A percentile compares a stretch with the other conserved stretches of the same genome.
These are phyloP conservation scores for Anguilla obscura DNA, from an alignment of 2,797 vertebrate species.

Conservation along the genomic window DNA sequence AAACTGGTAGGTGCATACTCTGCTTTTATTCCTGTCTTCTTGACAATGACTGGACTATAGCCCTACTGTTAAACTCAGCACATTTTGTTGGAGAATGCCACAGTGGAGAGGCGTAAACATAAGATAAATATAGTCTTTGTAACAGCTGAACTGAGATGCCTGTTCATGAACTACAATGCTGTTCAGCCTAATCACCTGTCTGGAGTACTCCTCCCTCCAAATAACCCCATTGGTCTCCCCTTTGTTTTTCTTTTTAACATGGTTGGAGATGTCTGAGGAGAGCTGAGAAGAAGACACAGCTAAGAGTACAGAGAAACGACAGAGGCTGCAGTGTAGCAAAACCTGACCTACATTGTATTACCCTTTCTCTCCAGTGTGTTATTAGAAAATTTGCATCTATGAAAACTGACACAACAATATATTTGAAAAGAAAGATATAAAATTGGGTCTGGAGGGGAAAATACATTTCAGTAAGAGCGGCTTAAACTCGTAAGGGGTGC, in stretches of 20 bases:
- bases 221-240: not conserved
- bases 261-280: conserved; percentile 12
- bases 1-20: not conserved
- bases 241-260: not conserved
- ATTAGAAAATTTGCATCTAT: not conserved
- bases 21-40: not conserved
- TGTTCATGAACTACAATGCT: not conserved
- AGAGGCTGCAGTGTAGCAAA: conserved; percentile 37
- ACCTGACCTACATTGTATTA: not conserved
- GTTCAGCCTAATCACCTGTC: conserved; percentile 15
- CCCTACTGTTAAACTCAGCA: not conserved
- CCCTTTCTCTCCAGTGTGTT: not conserved
- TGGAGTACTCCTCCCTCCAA: not conserved
- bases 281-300: not conserved
- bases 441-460: conserved; percentile 5
- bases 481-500: not conserved
- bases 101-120: not conserved
- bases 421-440: not conserved
- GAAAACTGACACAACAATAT: not conserved
- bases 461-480: not conserved
- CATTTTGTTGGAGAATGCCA: not conserved
- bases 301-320: conserved; percentile 17
- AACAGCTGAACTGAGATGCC: not conserved
- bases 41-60: not conserved
- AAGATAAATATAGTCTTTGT: conserved; percentile 5